Percentiles rank a stretch among this genome's conserved stretches.
phyloP scores from a whole-genome alignment of 37 sponge, comb jelly and placozoan species.

The Ianthella basta region DNA sequence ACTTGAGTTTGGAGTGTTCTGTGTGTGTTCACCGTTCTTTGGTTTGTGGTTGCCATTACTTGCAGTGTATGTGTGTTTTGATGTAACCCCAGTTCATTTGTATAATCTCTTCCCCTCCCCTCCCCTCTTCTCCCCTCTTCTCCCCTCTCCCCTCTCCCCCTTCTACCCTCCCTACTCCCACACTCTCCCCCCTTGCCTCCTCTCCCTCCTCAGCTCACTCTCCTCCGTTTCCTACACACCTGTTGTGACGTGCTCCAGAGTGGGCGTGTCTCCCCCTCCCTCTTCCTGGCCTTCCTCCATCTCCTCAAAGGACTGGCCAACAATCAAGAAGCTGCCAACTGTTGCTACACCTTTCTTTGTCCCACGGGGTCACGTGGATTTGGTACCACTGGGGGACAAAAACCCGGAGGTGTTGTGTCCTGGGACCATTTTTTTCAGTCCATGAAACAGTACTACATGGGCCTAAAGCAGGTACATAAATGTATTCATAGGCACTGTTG shows the following conservation, averaged over 20 bases:
- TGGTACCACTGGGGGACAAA: constrained; percentile 36
- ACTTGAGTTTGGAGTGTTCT: no score
- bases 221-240: constrained; percentile 86
- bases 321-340: constrained; percentile 68
- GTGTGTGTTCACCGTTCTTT: no score
- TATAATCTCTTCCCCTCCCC: no score
- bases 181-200: background rate
- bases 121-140: no score
- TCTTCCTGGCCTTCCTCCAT: constrained; percentile 86
- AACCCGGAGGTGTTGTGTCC: constrained; percentile 76
- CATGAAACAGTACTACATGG: constrained; percentile 82
- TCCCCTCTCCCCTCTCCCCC: no score
- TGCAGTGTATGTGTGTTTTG: no score
- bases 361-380: constrained; percentile 36
- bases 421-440: constrained; percentile 97
- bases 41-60: no score
- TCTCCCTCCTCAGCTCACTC: constrained; percentile 63
- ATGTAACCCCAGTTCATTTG: no score
- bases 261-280: constrained; percentile 46
- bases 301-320: constrained; percentile 84
- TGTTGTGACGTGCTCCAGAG: constrained; percentile 76
- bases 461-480: constrained; percentile 51
- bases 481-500: background rate
- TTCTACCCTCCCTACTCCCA: no score
- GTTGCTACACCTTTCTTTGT: constrained; percentile 84